phyloP scores from a whole-genome alignment of 2,888 invertebrate species.

The Habrosyne pyritoides region DNA sequence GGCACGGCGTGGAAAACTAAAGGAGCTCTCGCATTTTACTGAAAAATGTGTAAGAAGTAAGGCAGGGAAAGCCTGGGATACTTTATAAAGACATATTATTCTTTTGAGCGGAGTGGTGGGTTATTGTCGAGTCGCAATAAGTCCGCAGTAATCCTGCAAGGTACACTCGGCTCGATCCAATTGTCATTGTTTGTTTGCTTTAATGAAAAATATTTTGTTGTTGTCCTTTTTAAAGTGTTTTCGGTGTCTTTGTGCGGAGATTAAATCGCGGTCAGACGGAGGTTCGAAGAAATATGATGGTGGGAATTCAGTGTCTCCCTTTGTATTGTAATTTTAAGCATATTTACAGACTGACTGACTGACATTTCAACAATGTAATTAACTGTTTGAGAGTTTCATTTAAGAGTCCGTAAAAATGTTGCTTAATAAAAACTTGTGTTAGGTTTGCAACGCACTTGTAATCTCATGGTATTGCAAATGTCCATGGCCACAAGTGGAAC shows the following conservation, averaged over 20 bases:
- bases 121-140: conserved; percentile 73
- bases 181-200: conserved; percentile 73
- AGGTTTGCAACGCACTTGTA: no score
- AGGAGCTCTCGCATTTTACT: conserved; percentile 77
- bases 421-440: no score
- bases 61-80: conserved; percentile 77
- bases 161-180: conserved; percentile 67
- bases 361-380: not conserved
- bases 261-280: conserved; percentile 1
- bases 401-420: no score
- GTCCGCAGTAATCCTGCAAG: conserved; percentile 75
- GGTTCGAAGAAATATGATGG: not conserved
- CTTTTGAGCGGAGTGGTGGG: conserved; percentile 72
- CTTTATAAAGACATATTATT: conserved; percentile 83
- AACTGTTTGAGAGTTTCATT: no score
- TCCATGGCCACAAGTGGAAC: no score
- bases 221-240: conserved; percentile 59
- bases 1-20: conserved; percentile 45
- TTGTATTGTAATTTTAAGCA: not conserved
- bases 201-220: conserved; percentile 80
- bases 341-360: not conserved
- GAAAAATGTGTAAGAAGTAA: conserved; percentile 79
- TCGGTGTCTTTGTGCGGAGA: conserved; percentile 34
- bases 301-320: not conserved
- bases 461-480: no score